phyloP scores from a whole-genome alignment of 2,113 vertebrate genomes.

The Ibidorhyncha struthersii region DNA sequence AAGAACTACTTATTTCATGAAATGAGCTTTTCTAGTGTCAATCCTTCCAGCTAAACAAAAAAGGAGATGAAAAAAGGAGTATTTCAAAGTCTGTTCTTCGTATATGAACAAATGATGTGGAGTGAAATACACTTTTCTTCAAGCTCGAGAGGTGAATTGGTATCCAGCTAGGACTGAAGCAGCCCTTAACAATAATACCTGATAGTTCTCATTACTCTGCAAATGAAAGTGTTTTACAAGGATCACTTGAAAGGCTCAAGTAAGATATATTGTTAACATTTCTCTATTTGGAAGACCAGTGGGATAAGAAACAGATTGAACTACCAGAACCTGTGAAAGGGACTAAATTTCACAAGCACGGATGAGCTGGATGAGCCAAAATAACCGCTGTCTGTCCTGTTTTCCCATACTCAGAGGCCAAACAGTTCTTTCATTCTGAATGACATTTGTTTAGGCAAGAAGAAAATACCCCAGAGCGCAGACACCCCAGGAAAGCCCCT shows the following conservation, averaged over 20 bases:
- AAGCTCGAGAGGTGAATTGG: constrained; percentile 47
- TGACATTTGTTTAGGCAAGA: background rate
- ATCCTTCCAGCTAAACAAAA: constrained; percentile 54
- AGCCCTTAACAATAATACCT: constrained; percentile 64
- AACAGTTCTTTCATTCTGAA: background rate
- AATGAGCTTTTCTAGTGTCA: constrained; percentile 57
- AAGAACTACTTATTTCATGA: constrained; percentile 57
- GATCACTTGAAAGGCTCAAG: constrained; percentile 62
- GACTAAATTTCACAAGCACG: background rate
- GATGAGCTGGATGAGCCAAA: background rate
- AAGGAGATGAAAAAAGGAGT: constrained; percentile 24
- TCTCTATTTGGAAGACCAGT: constrained; percentile 41
- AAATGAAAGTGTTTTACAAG: constrained; percentile 64
- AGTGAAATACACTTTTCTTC: constrained; percentile 53
- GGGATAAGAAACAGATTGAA: constrained; percentile 57
- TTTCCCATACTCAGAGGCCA: background rate
- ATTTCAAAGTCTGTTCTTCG: constrained; percentile 56
- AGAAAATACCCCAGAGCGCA: background rate
- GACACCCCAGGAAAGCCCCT: fast-evolving
- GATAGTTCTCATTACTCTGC: constrained; percentile 60
- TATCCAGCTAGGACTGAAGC: constrained; percentile 63
- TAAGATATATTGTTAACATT: constrained; percentile 61
- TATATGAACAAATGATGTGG: constrained; percentile 41
- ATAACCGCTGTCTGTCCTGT: background rate
- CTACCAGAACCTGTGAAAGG: constrained; percentile 18